These are phyloP conservation scores for Gnatocerus cornutus DNA, from an alignment of 2,888 invertebrate species.

Conservation along the genomic window DNA sequence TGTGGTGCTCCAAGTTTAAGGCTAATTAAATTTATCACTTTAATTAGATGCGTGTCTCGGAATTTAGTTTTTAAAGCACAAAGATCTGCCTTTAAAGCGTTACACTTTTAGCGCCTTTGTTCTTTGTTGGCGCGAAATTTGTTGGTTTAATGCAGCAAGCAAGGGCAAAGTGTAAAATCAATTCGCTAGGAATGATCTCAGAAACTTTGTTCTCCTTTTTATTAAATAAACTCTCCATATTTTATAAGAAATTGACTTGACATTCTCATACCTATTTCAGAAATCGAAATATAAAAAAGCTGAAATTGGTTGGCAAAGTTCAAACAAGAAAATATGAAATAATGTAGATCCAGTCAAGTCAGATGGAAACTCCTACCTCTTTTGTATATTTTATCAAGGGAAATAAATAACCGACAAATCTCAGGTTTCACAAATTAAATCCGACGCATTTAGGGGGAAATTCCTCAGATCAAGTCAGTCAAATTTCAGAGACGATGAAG, in stretches of 20 bases:
- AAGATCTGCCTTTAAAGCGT: slow-evolving; percentile 27
- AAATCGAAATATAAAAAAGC: slow-evolving; percentile 52
- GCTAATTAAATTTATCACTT: slow-evolving; percentile 2
- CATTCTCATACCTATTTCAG: slow-evolving; percentile 52
- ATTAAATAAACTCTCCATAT: slow-evolving; percentile 59
- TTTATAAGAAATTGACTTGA: slow-evolving; percentile 58
- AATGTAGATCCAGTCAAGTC: slow-evolving; percentile 39
- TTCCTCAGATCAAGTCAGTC: too few relatives aligned
- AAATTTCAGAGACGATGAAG: too few relatives aligned
- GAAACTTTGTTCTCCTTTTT: slow-evolving; percentile 51
- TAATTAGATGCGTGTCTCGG: background rate
- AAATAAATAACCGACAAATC: slow-evolving; percentile 41
- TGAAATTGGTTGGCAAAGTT: slow-evolving; percentile 52
- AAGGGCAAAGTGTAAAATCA: slow-evolving; percentile 52
- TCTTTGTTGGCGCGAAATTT: slow-evolving; percentile 41
- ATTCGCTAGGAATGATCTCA: slow-evolving; percentile 51
- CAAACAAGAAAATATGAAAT: slow-evolving; percentile 48
- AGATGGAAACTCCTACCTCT: slow-evolving; percentile 39
- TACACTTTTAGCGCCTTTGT: background rate
- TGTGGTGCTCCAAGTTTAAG: background rate
- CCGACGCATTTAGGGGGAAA: background rate
- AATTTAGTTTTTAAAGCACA: slow-evolving; percentile 9
- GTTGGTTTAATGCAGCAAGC: slow-evolving; percentile 43
- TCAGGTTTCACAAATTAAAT: slow-evolving; percentile 23
- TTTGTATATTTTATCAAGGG: slow-evolving; percentile 33